Percentiles rank a stretch among this genome's conserved stretches.
These are phyloP conservation scores for Jaculus jaculus DNA, from an alignment of 2,113 vertebrate species.

Conservation along the genomic window DNA sequence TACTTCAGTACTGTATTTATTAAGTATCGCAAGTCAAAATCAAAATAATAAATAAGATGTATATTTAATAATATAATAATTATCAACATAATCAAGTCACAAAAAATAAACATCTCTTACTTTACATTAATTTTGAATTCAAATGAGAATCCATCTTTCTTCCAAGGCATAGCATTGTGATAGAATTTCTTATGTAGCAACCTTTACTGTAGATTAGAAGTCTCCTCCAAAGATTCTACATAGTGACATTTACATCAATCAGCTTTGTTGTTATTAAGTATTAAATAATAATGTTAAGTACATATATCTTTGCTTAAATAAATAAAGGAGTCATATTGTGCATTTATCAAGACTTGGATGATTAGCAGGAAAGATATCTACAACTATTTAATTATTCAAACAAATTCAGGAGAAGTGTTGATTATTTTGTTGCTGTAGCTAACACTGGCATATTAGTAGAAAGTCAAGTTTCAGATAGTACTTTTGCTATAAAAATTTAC, in stretches of 20 bases:
- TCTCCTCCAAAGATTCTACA: constrained; percentile 7
- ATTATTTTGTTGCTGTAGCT: constrained; percentile 22
- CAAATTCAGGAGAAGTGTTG: constrained; percentile 32
- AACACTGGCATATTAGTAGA: constrained; percentile 18
- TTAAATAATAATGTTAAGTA: not conserved
- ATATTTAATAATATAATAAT: not conserved
- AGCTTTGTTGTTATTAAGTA: not conserved
- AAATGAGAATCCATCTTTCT: not conserved
- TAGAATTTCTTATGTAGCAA: constrained; percentile 8
- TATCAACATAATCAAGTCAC: not conserved
- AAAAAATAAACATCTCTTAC: constrained; percentile 7
- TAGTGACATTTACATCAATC: not conserved
- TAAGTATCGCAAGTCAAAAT: not conserved
- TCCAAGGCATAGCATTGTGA: not conserved
- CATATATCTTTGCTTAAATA: not conserved
- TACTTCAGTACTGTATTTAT: not conserved
- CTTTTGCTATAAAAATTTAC: constrained; percentile 17
- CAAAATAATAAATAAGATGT: not conserved
- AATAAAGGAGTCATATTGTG: not conserved
- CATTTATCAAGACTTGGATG: not conserved
- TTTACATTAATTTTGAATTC: constrained; percentile 10
- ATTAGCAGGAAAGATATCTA: not conserved
- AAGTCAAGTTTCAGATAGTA: not conserved
- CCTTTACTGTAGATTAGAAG: not conserved
- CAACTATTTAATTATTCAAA: constrained; percentile 24